These are phyloP conservation scores for Paelopatides confundens DNA, from an alignment of 53 echinoderm and acorn worm species.

Conservation along the genomic window DNA sequence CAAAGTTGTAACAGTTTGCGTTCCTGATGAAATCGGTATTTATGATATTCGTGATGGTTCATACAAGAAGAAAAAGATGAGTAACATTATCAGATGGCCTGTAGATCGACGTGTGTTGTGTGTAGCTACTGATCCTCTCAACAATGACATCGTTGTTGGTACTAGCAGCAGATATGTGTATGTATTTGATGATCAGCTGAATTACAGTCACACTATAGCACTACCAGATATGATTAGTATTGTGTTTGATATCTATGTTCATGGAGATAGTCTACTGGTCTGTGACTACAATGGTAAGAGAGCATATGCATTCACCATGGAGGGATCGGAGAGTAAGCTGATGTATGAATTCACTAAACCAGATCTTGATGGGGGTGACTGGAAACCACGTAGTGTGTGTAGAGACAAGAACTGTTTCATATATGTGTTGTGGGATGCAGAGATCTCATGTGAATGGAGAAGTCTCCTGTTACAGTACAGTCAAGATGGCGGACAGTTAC, in stretches of 20 bases:
- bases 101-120: neutral
- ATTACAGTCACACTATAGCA: neutral
- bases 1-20: neutral
- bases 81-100: neutral
- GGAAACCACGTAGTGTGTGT: neutral
- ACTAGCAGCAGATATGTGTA: slow-evolving; percentile 8
- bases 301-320: neutral
- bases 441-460: neutral
- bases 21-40: neutral
- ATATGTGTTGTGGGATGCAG: neutral
- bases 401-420: neutral
- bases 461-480: neutral
- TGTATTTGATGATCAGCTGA: slow-evolving; percentile 14
- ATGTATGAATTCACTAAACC: slow-evolving; percentile 1
- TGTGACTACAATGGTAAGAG: neutral
- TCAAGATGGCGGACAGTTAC: neutral
- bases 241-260: neutral
- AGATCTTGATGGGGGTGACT: neutral
- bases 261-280: neutral
- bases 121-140: slow-evolving; percentile 19
- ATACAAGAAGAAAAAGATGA: neutral
- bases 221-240: neutral
- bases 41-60: neutral
- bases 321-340: neutral
- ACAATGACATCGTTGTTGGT: neutral